These are phyloP conservation scores for Condylostylus longicornis DNA, from an alignment of 1,140 invertebrate species.

Conservation along the genomic window DNA sequence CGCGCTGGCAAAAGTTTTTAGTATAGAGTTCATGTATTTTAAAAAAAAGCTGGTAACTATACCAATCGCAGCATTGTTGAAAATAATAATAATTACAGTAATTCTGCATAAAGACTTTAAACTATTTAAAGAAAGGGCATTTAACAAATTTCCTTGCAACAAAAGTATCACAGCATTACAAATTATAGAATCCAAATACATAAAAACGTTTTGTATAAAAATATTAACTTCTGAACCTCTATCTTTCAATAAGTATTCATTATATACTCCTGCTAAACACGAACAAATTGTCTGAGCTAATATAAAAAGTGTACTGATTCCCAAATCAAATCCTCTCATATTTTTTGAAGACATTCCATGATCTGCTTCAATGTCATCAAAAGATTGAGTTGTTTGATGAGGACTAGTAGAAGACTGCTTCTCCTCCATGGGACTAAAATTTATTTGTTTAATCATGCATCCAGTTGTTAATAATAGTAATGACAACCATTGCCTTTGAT, in stretches of 20 bases:
- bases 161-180: constrained; percentile 64
- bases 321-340: constrained; percentile 37
- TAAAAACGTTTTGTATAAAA: constrained; percentile 88
- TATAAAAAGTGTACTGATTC: constrained; percentile 57
- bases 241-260: constrained; percentile 85
- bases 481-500: constrained; percentile 76
- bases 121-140: constrained; percentile 42
- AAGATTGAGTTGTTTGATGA: too few species aligned
- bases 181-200: constrained; percentile 89
- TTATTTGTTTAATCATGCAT: constrained; percentile 81
- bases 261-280: constrained; percentile 89
- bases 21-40: constrained; percentile 83
- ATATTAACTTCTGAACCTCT: constrained; percentile 71
- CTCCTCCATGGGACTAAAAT: constrained; percentile 37
- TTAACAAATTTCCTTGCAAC: constrained; percentile 43
- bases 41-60: constrained; percentile 91
- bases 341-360: constrained; percentile 32
- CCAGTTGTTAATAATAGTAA: constrained; percentile 71
- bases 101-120: constrained; percentile 42
- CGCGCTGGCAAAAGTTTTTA: constrained; percentile 92
- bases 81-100: constrained; percentile 64
- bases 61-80: constrained; percentile 82
- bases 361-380: too few species aligned
- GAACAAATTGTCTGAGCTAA: constrained; percentile 78
- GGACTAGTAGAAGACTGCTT: too few species aligned